Conservation (phyloP, 2,888 invertebrate species). For the Tribolium freemani region DNA sequence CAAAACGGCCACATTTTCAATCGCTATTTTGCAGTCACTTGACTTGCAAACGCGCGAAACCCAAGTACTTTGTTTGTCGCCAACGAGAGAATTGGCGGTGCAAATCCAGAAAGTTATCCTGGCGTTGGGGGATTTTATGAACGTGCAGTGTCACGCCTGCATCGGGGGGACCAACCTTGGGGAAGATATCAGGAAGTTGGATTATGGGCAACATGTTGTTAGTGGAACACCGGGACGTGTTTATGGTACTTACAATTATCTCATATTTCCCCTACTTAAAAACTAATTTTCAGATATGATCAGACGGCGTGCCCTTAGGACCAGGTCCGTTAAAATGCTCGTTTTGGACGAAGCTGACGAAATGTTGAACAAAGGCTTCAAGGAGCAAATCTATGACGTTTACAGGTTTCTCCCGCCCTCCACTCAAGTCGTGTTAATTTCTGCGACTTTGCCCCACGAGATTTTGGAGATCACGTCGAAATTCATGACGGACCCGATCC, state of each 20-base stretch:
- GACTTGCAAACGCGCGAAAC: slow-evolving; percentile 95
- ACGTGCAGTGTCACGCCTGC: slow-evolving; percentile 98
- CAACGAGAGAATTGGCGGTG: slow-evolving; percentile 96
- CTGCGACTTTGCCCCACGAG: slow-evolving; percentile 98
- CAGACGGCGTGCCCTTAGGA: slow-evolving; percentile 85
- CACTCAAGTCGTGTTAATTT: slow-evolving; percentile 95
- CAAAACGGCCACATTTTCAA: slow-evolving; percentile 99
- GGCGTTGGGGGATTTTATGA: slow-evolving; percentile 98
- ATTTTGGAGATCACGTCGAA: slow-evolving; percentile 99
- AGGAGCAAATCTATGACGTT: slow-evolving; percentile 99
- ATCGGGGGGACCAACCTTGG: slow-evolving; percentile 99
- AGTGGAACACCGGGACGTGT: slow-evolving; percentile 99
- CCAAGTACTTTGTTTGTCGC: slow-evolving; percentile 93
- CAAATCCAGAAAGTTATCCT: slow-evolving; percentile 98
- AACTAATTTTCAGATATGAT: slow-evolving; percentile 83
- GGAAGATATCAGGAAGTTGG: slow-evolving; percentile 97
- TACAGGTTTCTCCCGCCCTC: slow-evolving; percentile 98
- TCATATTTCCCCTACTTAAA: neutral
- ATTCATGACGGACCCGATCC: slow-evolving; percentile 99
- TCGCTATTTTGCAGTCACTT: slow-evolving; percentile 92
- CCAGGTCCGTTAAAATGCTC: slow-evolving; percentile 95
- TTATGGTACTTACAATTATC: slow-evolving; percentile 78
- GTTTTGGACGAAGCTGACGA: slow-evolving; percentile 99
- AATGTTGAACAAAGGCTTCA: slow-evolving; percentile 99
- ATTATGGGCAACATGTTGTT: slow-evolving; percentile 99